phyloP scores from a whole-genome alignment of 2,113 vertebrate species.

The Perca schrenkii region DNA sequence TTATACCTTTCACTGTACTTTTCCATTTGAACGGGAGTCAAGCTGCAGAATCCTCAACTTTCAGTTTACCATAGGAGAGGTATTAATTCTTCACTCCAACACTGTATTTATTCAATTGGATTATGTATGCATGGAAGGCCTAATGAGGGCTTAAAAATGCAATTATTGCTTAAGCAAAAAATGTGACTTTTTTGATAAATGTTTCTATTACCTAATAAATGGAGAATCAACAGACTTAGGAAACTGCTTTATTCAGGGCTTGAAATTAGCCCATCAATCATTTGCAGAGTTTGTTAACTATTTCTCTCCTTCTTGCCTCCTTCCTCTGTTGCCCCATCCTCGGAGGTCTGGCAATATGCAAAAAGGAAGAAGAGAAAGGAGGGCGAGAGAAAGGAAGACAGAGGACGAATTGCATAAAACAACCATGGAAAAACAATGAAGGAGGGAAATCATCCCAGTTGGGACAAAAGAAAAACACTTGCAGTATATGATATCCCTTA shows the following conservation, averaged over 20 bases:
- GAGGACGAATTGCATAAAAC: conserved; percentile 61
- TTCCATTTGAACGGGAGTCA: conserved; percentile 54
- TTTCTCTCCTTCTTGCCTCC: conserved; percentile 76
- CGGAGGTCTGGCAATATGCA: conserved; percentile 74
- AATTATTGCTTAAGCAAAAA: conserved; percentile 93
- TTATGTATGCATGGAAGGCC: conserved; percentile 88
- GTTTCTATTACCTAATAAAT: conserved; percentile 98
- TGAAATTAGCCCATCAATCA: conserved; percentile 99
- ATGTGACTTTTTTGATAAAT: conserved; percentile 92
- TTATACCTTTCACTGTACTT: conserved; percentile 15
- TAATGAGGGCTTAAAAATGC: conserved; percentile 95
- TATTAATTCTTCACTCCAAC: conserved; percentile 84
- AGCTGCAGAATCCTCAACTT: conserved; percentile 71
- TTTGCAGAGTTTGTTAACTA: conserved; percentile 93
- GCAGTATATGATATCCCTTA: conserved; percentile 46
- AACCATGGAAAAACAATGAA: conserved; percentile 53
- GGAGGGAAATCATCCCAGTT: conserved; percentile 39
- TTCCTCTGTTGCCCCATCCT: conserved; percentile 61
- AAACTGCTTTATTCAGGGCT: conserved; percentile 94
- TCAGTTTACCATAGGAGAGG: conserved; percentile 77
- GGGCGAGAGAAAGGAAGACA: neutral
- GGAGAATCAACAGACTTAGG: conserved; percentile 97
- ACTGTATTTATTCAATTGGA: conserved; percentile 88
- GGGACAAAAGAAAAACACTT: conserved; percentile 53
- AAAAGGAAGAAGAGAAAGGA: conserved; percentile 29